Percentiles rank a stretch among this genome's conserved stretches.
phyloP scores from a whole-genome alignment of 2,888 invertebrate genomes.

The Conus canariensis region DNA sequence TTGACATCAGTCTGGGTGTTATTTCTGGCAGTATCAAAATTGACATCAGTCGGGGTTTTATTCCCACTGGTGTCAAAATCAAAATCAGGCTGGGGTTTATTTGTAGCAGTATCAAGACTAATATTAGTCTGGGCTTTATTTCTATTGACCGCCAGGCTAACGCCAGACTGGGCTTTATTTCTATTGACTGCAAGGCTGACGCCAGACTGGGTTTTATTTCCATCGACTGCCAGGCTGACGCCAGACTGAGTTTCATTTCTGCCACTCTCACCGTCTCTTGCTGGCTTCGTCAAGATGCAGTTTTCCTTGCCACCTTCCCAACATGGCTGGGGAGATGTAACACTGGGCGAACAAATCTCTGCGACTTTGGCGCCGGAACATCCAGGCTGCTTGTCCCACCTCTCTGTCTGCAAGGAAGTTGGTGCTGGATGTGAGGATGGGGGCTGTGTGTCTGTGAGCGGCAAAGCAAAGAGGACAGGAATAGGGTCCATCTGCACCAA shows the following conservation, averaged over 20 bases:
- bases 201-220: not conserved
- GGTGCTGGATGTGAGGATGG: not conserved
- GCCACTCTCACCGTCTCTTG: not conserved
- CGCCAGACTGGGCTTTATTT: too few species aligned
- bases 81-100: too few species aligned
- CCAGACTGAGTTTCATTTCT: too few species aligned
- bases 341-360: not conserved
- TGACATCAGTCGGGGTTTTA: too few species aligned
- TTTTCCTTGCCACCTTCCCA: not conserved
- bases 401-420: not conserved
- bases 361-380: not conserved
- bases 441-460: not conserved
- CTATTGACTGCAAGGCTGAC: too few species aligned
- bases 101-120: too few species aligned
- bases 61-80: not conserved
- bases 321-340: not conserved
- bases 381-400: not conserved
- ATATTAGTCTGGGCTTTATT: not conserved
- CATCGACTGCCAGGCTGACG: too few species aligned
- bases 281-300: not conserved
- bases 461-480: constrained; percentile 2
- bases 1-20: too few species aligned
- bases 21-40: too few species aligned
- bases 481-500: not conserved
- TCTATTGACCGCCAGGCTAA: not conserved